A percentile compares a stretch with the other conserved stretches of the same genome.
phyloP scores from a whole-genome alignment of 1,140 invertebrate species.

The Magallana gigas region DNA sequence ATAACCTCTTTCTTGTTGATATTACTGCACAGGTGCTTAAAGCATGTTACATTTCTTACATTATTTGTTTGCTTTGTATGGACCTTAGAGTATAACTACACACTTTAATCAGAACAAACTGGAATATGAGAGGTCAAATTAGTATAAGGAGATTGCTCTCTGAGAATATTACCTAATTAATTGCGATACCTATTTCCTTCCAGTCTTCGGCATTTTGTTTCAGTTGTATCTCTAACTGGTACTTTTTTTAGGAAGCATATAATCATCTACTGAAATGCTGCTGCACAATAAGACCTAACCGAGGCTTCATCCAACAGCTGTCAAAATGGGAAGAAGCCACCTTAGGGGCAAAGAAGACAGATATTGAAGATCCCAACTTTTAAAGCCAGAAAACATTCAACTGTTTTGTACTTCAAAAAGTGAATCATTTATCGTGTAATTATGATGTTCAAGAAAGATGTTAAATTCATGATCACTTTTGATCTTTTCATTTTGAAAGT shows the following conservation, averaged over 20 bases:
- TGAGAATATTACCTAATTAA: too few relatives aligned
- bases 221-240: neutral
- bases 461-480: too few relatives aligned
- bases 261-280: slow-evolving; percentile 69
- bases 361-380: slow-evolving; percentile 69
- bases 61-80: neutral
- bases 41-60: too few relatives aligned
- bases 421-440: too few relatives aligned
- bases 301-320: slow-evolving; percentile 74
- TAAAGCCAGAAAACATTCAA: slow-evolving; percentile 45
- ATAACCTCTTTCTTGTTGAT: too few relatives aligned
- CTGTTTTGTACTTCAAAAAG: too few relatives aligned
- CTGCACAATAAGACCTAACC: slow-evolving; percentile 70
- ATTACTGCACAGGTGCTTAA: too few relatives aligned
- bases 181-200: too few relatives aligned
- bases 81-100: neutral
- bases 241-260: slow-evolving; percentile 72
- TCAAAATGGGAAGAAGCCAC: slow-evolving; percentile 69
- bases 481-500: too few relatives aligned
- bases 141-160: neutral
- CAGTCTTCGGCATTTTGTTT: too few relatives aligned
- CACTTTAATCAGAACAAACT: neutral
- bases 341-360: slow-evolving; percentile 62
- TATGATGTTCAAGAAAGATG: too few relatives aligned
- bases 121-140: neutral